Evolutionary conservation across 1,140 invertebrate species (phyloP).

Genomic region (Sarcophaga peregrina): DNA sequence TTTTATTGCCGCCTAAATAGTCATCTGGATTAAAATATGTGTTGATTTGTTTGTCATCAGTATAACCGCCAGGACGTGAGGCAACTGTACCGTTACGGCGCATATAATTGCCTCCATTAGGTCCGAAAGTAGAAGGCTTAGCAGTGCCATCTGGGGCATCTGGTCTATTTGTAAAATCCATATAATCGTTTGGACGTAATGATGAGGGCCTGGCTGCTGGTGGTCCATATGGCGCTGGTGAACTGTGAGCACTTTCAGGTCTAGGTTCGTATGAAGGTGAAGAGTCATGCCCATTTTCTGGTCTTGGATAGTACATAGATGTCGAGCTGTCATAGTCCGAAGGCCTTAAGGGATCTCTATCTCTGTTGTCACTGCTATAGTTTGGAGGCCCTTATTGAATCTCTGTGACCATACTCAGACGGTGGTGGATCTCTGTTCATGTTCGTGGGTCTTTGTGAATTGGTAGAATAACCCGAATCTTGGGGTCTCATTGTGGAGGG

Average conservation of each 20-base stretch:
- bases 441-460: slow-evolving; percentile 14
- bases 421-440: slow-evolving; percentile 44
- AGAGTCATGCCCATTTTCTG: not conserved
- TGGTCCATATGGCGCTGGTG: slow-evolving; percentile 47
- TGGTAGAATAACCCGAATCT: slow-evolving; percentile 45
- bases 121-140: slow-evolving; percentile 16
- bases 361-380: slow-evolving; percentile 21
- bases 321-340: not conserved
- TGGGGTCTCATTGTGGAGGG: slow-evolving; percentile 53
- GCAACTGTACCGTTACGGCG: slow-evolving; percentile 57
- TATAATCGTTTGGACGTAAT: slow-evolving; percentile 49
- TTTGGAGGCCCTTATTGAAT: not conserved
- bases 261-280: slow-evolving; percentile 26
- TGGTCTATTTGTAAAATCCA: slow-evolving; percentile 60
- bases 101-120: slow-evolving; percentile 51
- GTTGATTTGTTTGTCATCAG: slow-evolving; percentile 63
- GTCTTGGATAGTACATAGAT: not conserved
- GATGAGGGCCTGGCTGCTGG: slow-evolving; percentile 51
- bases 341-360: not conserved
- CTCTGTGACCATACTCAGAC: slow-evolving; percentile 15
- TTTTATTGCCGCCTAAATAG: slow-evolving; percentile 50
- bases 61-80: slow-evolving; percentile 46
- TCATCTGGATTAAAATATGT: slow-evolving; percentile 65
- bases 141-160: slow-evolving; percentile 56
- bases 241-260: slow-evolving; percentile 33